phyloP scores from a whole-genome alignment of 2,113 vertebrate genomes.

The Osmerus eperlanus region DNA sequence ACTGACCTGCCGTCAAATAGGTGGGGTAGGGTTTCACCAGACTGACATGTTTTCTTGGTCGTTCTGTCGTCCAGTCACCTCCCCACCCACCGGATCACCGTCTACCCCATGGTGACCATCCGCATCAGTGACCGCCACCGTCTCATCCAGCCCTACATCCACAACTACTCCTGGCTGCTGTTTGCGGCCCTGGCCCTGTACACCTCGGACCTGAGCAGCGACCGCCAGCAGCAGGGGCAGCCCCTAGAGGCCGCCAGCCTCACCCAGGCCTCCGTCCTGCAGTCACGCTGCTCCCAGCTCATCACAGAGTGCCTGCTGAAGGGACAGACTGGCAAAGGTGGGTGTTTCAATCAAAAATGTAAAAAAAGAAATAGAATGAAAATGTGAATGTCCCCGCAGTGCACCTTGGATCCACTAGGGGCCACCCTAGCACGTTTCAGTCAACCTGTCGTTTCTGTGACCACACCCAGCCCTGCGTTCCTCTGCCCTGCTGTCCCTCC shows the following conservation, averaged over 20 bases:
- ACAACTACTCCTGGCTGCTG: slow-evolving; percentile 96
- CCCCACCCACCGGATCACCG: slow-evolving; percentile 91
- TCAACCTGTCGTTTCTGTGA: too few relatives aligned
- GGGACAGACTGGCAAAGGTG: slow-evolving; percentile 90
- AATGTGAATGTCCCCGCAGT: too few relatives aligned
- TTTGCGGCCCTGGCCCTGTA: slow-evolving; percentile 90
- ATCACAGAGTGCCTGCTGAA: slow-evolving; percentile 90
- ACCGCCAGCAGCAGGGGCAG: slow-evolving; percentile 75
- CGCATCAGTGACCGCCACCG: slow-evolving; percentile 90
- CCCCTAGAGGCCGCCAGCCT: slow-evolving; percentile 55
- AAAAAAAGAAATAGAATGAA: too few relatives aligned
- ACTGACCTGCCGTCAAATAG: too few relatives aligned
- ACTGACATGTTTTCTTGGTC: neutral
- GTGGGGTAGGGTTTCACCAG: too few relatives aligned
- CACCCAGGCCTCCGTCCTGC: slow-evolving; percentile 71
- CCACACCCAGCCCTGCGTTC: slow-evolving; percentile 79
- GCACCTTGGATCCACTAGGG: too few relatives aligned
- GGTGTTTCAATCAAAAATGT: neutral
- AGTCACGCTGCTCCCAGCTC: slow-evolving; percentile 84
- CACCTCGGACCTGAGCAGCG: slow-evolving; percentile 81
- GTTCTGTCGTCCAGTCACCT: slow-evolving; percentile 77
- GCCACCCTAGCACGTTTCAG: neutral
- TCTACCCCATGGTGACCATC: slow-evolving; percentile 92
- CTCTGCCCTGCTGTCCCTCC: slow-evolving; percentile 82
- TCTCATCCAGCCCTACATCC: slow-evolving; percentile 94